Base-by-base conservation (phyloP, 2,888 invertebrate genomes). In the Idaea biselata region DNA sequence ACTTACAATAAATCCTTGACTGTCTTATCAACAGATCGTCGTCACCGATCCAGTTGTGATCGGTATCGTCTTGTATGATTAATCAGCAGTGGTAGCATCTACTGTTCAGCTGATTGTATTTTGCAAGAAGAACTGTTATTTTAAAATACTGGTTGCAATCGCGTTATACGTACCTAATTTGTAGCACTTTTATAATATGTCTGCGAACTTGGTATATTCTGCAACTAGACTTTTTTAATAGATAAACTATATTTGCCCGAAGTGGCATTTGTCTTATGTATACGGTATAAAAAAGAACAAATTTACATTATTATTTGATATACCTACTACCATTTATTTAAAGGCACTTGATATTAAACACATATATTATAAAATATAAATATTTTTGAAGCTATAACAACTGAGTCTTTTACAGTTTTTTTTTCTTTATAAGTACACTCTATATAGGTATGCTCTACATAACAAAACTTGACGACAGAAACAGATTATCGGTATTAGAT, bases 21-120 rank as follows among this genome's bases (percentile, higher is more conserved):
- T 5, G 17, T 59, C 57, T 8, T 68, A 18, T 44, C 65, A n/a
- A n/a, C n/a, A n/a, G n/a, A n/a, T n/a, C n/a, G n/a, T n/a, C n/a
- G n/a, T 68, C 6, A 70, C n/a, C 18, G 11, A 18, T 18, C 56
- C 56, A 17, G 18, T 18, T 56, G 4, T 56, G 3, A 11, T 18
- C 14, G 56, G 56, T 56, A 56, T 56, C 55, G 6, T 44, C 8
- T 14, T 44, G 44, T 44, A 44, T 44, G 44, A 8, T 44, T 11
- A n/a, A n/a, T n/a, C n/a, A n/a, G n/a, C n/a, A n/a, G n/a, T n/a
- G n/a, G n/a, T n/a, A n/a, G n/a, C n/a, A n/a, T n/a, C n/a, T n/a
- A n/a, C n/a, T n/a, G n/a, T n/a, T 44, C 6, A 3, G 6, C 11
- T 44, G 44, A 44, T 44, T 8, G 44, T 44, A 11, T 44, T 44